Percentiles rank a stretch among this genome's conserved stretches.
Conservation (phyloP, 2,888 invertebrate genomes). For the Leptopilina myrica region DNA sequence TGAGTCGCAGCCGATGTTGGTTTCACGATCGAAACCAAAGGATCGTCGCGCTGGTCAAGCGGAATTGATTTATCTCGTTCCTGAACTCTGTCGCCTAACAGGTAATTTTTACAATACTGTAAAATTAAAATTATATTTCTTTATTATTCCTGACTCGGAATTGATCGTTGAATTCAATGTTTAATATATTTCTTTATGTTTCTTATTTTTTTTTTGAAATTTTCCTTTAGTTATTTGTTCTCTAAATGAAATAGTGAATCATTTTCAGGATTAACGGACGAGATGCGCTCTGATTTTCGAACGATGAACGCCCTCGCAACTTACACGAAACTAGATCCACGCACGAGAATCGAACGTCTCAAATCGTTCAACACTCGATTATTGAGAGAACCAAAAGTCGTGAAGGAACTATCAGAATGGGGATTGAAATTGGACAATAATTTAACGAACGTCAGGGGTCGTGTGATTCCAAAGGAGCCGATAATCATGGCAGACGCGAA, state of each 20-base stretch:
- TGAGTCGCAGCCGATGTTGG: conserved; percentile 85
- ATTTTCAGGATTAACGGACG: conserved; percentile 79
- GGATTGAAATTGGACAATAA: conserved; percentile 82
- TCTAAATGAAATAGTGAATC: too few relatives aligned
- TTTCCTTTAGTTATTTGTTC: too few relatives aligned
- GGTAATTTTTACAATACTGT: conserved; percentile 75
- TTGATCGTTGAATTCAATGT: too few relatives aligned
- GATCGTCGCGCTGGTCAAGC: conserved; percentile 85
- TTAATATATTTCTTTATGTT: too few relatives aligned
- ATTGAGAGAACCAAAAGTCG: conserved; percentile 72
- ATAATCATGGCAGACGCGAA: conserved; percentile 79
- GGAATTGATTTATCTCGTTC: conserved; percentile 84
- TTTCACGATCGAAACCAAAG: conserved; percentile 83
- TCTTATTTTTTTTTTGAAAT: too few relatives aligned
- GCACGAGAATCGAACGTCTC: conserved; percentile 82
- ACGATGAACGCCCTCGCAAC: conserved; percentile 84
- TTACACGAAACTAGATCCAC: conserved; percentile 87
- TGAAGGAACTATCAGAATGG: conserved; percentile 84
- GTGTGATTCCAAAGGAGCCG: conserved; percentile 82
- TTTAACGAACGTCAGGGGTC: conserved; percentile 83
- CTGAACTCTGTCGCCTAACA: conserved; percentile 90
- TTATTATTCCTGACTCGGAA: too few relatives aligned
- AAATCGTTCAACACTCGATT: conserved; percentile 82
- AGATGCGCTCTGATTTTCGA: conserved; percentile 77
- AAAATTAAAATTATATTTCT: too few relatives aligned